Conservation (phyloP, 2,797 vertebrate genomes). For the Gallinago solitaria region DNA sequence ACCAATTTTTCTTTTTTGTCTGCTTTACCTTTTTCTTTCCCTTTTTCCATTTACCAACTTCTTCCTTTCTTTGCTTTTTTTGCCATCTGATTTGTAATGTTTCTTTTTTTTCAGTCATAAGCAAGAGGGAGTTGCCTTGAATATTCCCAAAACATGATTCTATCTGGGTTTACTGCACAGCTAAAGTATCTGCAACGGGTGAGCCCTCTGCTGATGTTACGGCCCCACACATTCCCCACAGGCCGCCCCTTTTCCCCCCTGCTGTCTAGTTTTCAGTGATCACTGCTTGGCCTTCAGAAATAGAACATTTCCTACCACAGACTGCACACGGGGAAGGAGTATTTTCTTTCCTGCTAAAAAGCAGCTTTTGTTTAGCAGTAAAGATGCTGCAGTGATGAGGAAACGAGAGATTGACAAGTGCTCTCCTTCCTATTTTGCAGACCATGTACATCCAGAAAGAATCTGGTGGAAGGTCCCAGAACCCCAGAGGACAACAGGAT, state of each 20-base stretch:
- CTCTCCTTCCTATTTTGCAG: neutral
- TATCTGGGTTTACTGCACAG: neutral
- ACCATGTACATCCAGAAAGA: neutral
- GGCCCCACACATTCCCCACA: neutral
- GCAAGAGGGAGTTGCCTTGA: slow-evolving; percentile 10
- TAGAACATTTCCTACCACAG: neutral
- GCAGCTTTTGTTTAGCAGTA: neutral
- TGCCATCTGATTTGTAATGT: neutral
- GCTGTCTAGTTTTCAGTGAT: neutral
- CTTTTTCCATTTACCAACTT: neutral
- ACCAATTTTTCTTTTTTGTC: neutral
- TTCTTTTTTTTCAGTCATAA: neutral
- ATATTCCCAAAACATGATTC: neutral
- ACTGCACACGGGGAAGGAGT: neutral
- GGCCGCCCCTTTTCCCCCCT: neutral
- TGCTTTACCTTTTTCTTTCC: neutral
- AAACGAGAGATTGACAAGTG: neutral
- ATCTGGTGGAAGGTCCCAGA: neutral
- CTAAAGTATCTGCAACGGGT: neutral
- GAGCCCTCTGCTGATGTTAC: neutral
- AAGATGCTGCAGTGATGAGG: neutral
- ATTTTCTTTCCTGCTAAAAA: neutral
- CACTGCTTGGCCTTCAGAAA: neutral
- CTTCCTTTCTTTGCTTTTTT: neutral
- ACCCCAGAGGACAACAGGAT: neutral